Base-by-base conservation (phyloP, 2,113 vertebrate genomes). In the Embiotoca jacksoni region DNA sequence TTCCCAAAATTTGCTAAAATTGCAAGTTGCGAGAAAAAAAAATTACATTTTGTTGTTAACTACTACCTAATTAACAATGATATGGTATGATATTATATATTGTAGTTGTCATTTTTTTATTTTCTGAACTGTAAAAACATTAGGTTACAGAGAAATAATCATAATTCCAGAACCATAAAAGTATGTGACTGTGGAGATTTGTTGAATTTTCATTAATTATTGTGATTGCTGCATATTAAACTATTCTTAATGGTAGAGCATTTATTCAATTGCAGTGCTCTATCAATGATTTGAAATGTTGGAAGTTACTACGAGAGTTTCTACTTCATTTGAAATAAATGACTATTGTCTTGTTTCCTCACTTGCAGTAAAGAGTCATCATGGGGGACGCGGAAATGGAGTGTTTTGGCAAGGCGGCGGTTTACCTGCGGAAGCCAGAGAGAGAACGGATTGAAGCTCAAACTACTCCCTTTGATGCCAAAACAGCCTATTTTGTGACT, bases 351-450 rank as follows among this genome's bases (percentile, higher is more conserved):
- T 60, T 78, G 31, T 73, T 53, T 82, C 16, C 15, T 59, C 36
- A 37, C 11, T 37, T 80, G 30, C 71, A 93, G 87, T 90, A 78
- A 92, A 78, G n/a, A 0, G 65, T 89, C 95, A 92, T 8, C 90
- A 98, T 97, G 97, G 64, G 93, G 0, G 96, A 97, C 0, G 39
- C 91, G 0, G 97, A 98, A 53, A 97, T 98, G 96, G 95, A 96
- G 0, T 52, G 90, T 30, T 98, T 96, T 63, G 96, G 96, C 71
- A 30, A 37, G 35, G 96, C 96, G 0, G 95, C 96, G 73, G 1
- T 94, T 0, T 97, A 74, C 80, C 96, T 98, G 86, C 94, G 96
- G 0, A 98, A 97, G 16, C 85, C 96, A 30, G 96, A 97, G 23
- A 96, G 84, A 66, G 96, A 98, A 81, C 85, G 97, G 11, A 94